These are phyloP conservation scores for Pelagia noctiluca DNA, from an alignment of 30 jellyfish, hydroid and myxozoan genomes.

Conservation along the genomic window DNA sequence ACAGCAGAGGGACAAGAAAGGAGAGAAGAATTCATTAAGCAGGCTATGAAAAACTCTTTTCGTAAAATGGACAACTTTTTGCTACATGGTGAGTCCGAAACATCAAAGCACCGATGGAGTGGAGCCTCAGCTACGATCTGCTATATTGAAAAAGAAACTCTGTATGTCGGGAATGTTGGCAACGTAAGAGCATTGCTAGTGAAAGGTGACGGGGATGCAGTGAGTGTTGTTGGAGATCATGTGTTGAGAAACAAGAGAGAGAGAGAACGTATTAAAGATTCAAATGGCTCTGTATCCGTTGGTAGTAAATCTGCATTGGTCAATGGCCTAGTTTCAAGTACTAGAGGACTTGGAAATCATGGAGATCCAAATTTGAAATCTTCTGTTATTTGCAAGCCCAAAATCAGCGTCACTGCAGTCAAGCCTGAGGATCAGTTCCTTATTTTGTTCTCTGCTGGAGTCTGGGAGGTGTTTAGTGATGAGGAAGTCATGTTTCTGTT, in stretches of 20 bases:
- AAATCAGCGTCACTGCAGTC: slow-evolving; percentile 4
- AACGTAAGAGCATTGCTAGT: slow-evolving; percentile 57
- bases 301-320: slow-evolving; percentile 21
- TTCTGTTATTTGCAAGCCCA: slow-evolving; percentile 43
- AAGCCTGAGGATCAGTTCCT: slow-evolving; percentile 56
- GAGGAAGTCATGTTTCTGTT: slow-evolving; percentile 71
- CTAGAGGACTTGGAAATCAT: slow-evolving; percentile 81
- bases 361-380: slow-evolving; percentile 65
- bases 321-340: slow-evolving; percentile 56
- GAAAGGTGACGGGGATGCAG: slow-evolving; percentile 64
- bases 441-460: slow-evolving; percentile 48
- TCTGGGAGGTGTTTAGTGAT: slow-evolving; percentile 70
- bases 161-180: slow-evolving; percentile 68
- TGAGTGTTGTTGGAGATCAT: slow-evolving; percentile 44
- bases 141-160: slow-evolving; percentile 42
- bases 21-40: slow-evolving; percentile 29
- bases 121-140: slow-evolving; percentile 72
- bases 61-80: slow-evolving; percentile 44
- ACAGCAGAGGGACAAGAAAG: slow-evolving; percentile 11
- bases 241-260: slow-evolving; percentile 34
- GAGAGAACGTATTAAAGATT: slow-evolving; percentile 35
- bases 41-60: slow-evolving; percentile 35
- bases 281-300: slow-evolving; percentile 32
- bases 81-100: slow-evolving; percentile 52
- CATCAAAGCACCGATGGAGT: slow-evolving; percentile 71